A percentile compares a stretch with the other conserved stretches of the same genome.
Conservation (phyloP, 1,140 invertebrate species). For the Octopus sinensis region DNA sequence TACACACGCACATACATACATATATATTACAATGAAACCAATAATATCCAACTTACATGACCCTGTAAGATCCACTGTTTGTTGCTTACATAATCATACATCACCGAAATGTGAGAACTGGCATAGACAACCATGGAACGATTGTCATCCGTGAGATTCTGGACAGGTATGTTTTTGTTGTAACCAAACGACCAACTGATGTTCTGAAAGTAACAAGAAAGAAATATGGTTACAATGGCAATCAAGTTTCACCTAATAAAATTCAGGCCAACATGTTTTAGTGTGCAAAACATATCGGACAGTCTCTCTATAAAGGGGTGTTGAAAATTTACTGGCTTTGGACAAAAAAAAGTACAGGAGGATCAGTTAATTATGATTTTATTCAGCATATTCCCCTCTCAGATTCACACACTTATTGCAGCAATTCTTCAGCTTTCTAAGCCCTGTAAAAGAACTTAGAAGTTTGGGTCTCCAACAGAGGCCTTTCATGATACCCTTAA, state of each 20-base stretch:
- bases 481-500: no score
- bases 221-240: neutral
- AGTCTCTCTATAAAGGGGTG: neutral
- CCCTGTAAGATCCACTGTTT: conserved; percentile 56
- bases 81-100: conserved; percentile 56
- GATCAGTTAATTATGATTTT: neutral
- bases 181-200: conserved; percentile 57
- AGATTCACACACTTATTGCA: no score
- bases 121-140: conserved; percentile 53
- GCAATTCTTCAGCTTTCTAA: no score
- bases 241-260: neutral
- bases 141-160: conserved; percentile 52
- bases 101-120: conserved; percentile 55
- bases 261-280: neutral
- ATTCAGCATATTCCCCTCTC: no score
- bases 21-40: neutral
- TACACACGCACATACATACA: neutral
- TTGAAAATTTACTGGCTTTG: neutral
- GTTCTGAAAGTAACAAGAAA: conserved; percentile 41
- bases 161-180: conserved; percentile 52
- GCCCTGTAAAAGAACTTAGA: no score
- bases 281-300: neutral
- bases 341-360: neutral
- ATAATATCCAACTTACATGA: conserved; percentile 49
- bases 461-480: no score